Conservation (phyloP, 2,888 invertebrate species). For the Megastigmus dorsalis region DNA sequence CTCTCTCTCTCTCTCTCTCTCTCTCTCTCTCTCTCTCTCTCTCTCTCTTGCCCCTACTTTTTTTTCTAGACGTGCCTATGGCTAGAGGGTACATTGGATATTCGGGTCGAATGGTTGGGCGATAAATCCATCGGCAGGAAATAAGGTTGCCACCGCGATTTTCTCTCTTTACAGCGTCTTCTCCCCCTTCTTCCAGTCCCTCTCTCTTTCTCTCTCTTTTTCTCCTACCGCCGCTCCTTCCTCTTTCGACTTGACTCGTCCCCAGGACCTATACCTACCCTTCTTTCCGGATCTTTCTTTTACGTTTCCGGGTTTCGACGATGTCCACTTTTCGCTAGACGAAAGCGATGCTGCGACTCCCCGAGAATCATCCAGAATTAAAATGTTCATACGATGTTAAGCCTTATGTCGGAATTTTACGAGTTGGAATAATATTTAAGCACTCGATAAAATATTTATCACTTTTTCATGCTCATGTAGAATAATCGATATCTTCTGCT, state of each 20-base stretch:
- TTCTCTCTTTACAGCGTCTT: too few relatives aligned
- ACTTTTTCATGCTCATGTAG: too few relatives aligned
- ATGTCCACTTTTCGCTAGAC: neutral
- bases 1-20: neutral
- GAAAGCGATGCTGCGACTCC: neutral
- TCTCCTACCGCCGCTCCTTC: constrained; percentile 40
- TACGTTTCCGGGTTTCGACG: neutral
- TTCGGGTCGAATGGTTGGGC: constrained; percentile 55
- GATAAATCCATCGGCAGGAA: constrained; percentile 59
- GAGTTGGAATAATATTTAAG: too few relatives aligned
- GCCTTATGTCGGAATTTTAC: too few relatives aligned
- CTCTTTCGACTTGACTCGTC: constrained; percentile 22
- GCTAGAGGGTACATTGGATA: constrained; percentile 53
- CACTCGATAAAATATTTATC: too few relatives aligned
- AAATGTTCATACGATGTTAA: too few relatives aligned
- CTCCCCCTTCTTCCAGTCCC: constrained; percentile 21
- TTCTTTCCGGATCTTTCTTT: constrained; percentile 13
- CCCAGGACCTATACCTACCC: constrained; percentile 41
- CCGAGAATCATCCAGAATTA: constrained; percentile 15
- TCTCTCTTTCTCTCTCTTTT: constrained; percentile 32
- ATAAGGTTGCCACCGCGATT: constrained; percentile 57
- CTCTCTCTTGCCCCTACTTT: neutral
- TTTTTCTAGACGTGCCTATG: constrained; percentile 4
- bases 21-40: neutral
- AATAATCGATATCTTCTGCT: too few relatives aligned